These are phyloP conservation scores for Zeus faber DNA, from an alignment of 2,113 vertebrate genomes.

Conservation along the genomic window DNA sequence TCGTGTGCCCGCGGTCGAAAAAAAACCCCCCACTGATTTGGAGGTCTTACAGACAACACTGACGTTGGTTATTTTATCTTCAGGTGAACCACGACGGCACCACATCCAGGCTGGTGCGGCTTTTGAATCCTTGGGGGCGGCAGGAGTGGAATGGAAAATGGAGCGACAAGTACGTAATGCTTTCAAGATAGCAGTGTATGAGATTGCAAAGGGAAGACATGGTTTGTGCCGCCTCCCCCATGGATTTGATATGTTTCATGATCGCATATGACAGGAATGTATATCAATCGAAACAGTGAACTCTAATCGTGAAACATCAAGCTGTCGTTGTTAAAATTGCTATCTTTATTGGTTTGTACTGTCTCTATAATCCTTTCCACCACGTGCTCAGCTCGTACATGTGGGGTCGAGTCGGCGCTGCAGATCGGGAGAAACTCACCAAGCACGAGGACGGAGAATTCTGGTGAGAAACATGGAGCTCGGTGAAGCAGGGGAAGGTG, in stretches of 20 bases:
- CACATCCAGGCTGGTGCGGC: constrained; percentile 33
- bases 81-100: constrained; percentile 14
- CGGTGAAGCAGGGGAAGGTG: too few relatives aligned
- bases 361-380: neutral
- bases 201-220: too few relatives aligned
- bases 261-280: too few relatives aligned
- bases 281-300: too few relatives aligned
- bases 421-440: constrained; percentile 24
- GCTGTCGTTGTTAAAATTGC: too few relatives aligned
- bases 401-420: constrained; percentile 23
- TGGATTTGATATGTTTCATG: neutral
- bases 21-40: too few relatives aligned
- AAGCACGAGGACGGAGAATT: constrained; percentile 44
- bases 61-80: neutral
- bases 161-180: constrained; percentile 42
- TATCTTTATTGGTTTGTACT: too few relatives aligned
- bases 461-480: constrained; percentile 43
- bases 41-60: neutral
- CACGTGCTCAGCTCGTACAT: constrained; percentile 27
- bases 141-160: constrained; percentile 44
- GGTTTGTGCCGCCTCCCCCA: too few relatives aligned
- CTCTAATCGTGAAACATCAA: too few relatives aligned
- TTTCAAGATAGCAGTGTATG: too few relatives aligned
- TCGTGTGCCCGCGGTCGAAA: too few relatives aligned
- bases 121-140: constrained; percentile 46